Evolutionary conservation across 2,113 vertebrate species (phyloP), one percentile per base, ranked within the genome.

Genomic region (Podarcis muralis): DNA sequence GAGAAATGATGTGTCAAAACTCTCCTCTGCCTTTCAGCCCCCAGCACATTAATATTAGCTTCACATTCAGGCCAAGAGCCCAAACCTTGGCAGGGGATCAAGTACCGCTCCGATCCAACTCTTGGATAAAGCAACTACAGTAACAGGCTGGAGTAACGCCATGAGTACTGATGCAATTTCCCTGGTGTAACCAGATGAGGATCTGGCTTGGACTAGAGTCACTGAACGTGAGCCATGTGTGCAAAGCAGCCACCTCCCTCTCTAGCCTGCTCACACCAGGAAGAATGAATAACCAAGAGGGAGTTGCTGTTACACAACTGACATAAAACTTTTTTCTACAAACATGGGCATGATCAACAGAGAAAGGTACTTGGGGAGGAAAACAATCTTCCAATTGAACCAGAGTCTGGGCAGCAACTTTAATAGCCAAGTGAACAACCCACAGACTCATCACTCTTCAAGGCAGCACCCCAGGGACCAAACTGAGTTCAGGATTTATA

Each of bases 321-420:
- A 93, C 89, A 93, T 88, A 81, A 92, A 94, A 95, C 79, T 92
- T 93, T 93, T 81, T 86, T 94, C 90, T 94, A 95, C 82, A 94
- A 91, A 95, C 94, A 95, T 92, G 91, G 83, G 90, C n/a, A 30
- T 66, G n/a, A 89, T 76, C 62, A 0, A 86, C 79, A 40, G 62
- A 93, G 88, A 92, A 94, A 94, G 78, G 75, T 71, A 86, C 92
- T 76, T 93, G 93, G 91, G 91, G 81, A 89, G 12, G 57, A 92
- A 87, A 94, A 94, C 92, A 95, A 91, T 75, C 71, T 57, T 18
- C 66, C 0, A 0, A 95, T 92, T 94, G 90, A 95, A 53, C 9
- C 0, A 6, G 1, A 74, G 57, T 5, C 16, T 59, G 15, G 75
- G 37, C 81, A 74, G 40, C 3, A 37, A 20, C 35, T 43, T 25